Base-by-base conservation (phyloP, 2,113 vertebrate species). In the Pampusana beccarii region DNA sequence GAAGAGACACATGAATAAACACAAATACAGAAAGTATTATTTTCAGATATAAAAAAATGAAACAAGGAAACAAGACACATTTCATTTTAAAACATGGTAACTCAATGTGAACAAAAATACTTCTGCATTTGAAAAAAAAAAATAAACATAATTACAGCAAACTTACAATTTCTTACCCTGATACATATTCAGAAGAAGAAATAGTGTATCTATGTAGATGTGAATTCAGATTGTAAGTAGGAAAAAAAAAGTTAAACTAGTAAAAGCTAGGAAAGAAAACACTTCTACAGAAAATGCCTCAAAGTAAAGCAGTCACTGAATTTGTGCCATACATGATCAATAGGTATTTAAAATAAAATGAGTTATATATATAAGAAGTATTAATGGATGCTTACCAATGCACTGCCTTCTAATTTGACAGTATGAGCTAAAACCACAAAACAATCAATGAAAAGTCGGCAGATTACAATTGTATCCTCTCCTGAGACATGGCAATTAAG, bases 1-100 rank as follows among this genome's bases (percentile, higher is more conserved):
- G 77, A 94, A 56, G 36, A 81, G 65, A 94, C 86, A 85, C 86
- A 91, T 87, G 73, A 77, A 86, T 88, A 88, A 74, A n/a, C 16
- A 81, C 72, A 92, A 94, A 96, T 96, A 95, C 58, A 93, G 95
- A 96, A 95, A 93, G 82, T 38, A 56, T 80, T 79, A 79, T 93
- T 97, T 95, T 90, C 88, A 94, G 90, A 95, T 85, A 87, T 33
- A 21, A 71, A 66, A 87, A 57, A n/a, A 3, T 1, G 15, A 77
- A 87, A 31, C 3, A 4, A 72, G 64, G 85, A 93, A 86, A 66
- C 64, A 48, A 97, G 66, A 75, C 60, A 85, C 60, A 83, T 93
- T 51, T 73, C 13, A 38, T 65, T 86, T 86, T 48, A 67, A 86
- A 69, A 34, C 13, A 46, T 42, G 29, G 69, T 25, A 29, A 28